Evolutionary conservation across 1,140 invertebrate genomes (phyloP).

Genomic region (Eubasilissa regina): DNA sequence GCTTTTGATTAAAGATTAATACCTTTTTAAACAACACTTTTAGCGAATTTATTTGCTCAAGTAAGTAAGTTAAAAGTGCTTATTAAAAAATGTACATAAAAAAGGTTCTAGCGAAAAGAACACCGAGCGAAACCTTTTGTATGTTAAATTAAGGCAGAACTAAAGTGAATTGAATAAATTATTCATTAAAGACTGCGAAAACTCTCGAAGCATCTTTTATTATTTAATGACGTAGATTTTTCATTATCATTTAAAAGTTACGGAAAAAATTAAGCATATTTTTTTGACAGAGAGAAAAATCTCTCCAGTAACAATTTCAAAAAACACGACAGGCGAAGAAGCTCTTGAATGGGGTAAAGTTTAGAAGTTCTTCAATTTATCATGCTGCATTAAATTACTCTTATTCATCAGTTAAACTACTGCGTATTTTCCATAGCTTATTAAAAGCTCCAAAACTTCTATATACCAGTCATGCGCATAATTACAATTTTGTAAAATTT

Average conservation of each 20-base stretch:
- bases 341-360: slow-evolving; percentile 9
- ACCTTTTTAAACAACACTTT: no score
- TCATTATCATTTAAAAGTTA: background rate
- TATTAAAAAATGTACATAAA: no score
- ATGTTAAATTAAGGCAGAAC: background rate
- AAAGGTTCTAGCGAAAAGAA: no score
- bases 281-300: background rate
- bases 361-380: slow-evolving; percentile 28
- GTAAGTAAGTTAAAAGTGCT: no score
- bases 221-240: background rate
- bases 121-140: no score
- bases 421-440: no score
- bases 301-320: background rate
- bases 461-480: no score
- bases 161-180: slow-evolving; percentile 1
- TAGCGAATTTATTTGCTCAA: no score
- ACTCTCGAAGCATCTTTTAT: background rate
- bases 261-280: background rate
- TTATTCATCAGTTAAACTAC: slow-evolving; percentile 1
- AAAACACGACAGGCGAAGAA: slow-evolving; percentile 9
- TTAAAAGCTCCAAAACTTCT: no score
- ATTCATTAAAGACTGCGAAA: background rate
- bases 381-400: slow-evolving; percentile 26
- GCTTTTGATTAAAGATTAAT: no score
- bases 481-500: no score